These are phyloP conservation scores for Sylvilagus floridanus DNA, from an alignment of 2,797 vertebrate genomes.

Conservation along the genomic window DNA sequence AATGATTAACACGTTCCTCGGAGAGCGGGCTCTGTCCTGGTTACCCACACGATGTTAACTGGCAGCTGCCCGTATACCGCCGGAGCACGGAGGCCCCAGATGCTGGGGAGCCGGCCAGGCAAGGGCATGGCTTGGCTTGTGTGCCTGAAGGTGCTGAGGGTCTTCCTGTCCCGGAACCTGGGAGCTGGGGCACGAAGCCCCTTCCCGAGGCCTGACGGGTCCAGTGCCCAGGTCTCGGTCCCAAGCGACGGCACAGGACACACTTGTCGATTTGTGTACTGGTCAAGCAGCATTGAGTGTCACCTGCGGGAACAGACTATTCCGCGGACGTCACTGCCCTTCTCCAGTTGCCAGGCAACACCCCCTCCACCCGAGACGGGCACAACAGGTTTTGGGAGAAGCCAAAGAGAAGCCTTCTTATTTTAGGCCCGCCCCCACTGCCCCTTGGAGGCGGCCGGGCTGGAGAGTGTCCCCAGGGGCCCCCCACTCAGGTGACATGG, in stretches of 20 bases:
- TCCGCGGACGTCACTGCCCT: slow-evolving; percentile 34
- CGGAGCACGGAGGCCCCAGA: too few species aligned
- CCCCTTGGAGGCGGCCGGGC: slow-evolving; percentile 42
- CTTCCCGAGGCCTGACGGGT: neutral
- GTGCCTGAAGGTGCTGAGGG: slow-evolving; percentile 67
- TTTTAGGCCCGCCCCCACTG: slow-evolving; percentile 37
- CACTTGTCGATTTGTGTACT: slow-evolving; percentile 10
- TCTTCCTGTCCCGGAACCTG: neutral
- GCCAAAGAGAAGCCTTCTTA: slow-evolving; percentile 9
- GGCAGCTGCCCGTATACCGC: too few species aligned
- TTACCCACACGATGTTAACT: neutral
- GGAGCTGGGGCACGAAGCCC: neutral
- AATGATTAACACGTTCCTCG: slow-evolving; percentile 64
- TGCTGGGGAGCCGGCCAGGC: too few species aligned
- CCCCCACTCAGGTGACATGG: slow-evolving; percentile 45
- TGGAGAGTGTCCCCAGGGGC: slow-evolving; percentile 68
- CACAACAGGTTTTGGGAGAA: slow-evolving; percentile 62
- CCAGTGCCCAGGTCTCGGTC: neutral
- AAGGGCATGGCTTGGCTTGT: neutral
- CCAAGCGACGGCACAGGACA: too few species aligned
- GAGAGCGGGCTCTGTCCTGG: neutral
- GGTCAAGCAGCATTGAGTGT: slow-evolving; percentile 56
- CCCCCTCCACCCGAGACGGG: slow-evolving; percentile 49
- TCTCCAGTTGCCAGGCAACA: slow-evolving; percentile 50
- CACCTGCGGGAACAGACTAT: slow-evolving; percentile 37